Base-by-base conservation (phyloP, 2,113 vertebrate species). In the Morone saxatilis region DNA sequence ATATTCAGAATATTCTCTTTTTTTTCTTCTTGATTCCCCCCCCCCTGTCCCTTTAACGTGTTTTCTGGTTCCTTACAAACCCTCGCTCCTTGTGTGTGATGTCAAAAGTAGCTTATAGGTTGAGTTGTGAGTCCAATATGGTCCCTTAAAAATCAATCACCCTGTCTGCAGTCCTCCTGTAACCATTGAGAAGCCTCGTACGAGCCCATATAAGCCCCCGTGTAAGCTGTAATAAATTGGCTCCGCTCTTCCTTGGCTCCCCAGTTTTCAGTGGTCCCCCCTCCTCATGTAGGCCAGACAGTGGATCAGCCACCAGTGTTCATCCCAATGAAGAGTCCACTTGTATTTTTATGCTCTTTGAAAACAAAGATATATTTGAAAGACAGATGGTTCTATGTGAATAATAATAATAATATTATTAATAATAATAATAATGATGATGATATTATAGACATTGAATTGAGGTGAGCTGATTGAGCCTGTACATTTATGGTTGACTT, bases 281-380 rank as follows among this genome's bases (percentile, higher is more conserved):
- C 61, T 59, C 71, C 47, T 31, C 78, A 72, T 81, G 54, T 91
- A 86, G 81, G 76, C 68, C 80, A 88, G 74, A 90, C 82, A 86
- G 86, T 86, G 85, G 87, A 88, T 84, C 81, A 71, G 76, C 71
- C 72, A 81, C 79, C 87, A 83, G 83, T 89, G 80, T 91, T 91
- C 82, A 88, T 83, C 87, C 91, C 80, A 78, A 86, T 89, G 71
- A 92, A 92, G 86, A 93, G 89, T 91, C 86, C 68, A 91, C 86
- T 86, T 91, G 90, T 93, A 94, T 94, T 94, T 94, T 92, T 93
- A 91, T 94, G 91, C 92, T 93, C 85, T 93, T 91, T 91, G 77
- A 92, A 91, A 93, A 94, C 85, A 92, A 90, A 92, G 76, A 89
- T 94, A 92, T 91, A 93, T 94, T 92, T 92, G 83, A 92, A 83